Evolutionary conservation across 2,888 invertebrate species (phyloP).

Genomic region (Cremastinae sp.): DNA sequence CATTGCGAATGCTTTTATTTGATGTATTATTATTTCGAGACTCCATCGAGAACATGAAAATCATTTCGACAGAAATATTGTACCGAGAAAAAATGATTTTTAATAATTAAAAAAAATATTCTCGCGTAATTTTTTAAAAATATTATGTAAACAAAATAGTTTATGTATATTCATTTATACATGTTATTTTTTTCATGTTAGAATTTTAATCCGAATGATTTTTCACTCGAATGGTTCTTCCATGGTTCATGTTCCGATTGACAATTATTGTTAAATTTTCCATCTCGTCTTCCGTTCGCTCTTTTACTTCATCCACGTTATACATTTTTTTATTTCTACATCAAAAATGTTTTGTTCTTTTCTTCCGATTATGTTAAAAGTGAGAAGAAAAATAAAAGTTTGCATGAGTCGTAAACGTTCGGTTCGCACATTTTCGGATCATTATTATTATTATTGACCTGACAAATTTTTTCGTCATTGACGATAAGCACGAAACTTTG

Average conservation of each 20-base stretch:
- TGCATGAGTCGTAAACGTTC: slow-evolving; percentile 68
- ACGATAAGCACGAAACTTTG: slow-evolving; percentile 70
- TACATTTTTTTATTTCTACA: neutral
- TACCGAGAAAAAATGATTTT: neutral
- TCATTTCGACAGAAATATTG: slow-evolving; percentile 6
- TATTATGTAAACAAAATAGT: neutral
- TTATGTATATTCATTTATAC: too few relatives aligned
- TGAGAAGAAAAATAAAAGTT: too few relatives aligned
- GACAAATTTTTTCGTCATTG: slow-evolving; percentile 38
- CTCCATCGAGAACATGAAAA: slow-evolving; percentile 5
- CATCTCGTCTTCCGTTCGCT: slow-evolving; percentile 31
- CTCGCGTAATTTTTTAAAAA: neutral
- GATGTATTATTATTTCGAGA: slow-evolving; percentile 30
- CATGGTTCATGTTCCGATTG: slow-evolving; percentile 55
- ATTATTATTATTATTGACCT: slow-evolving; percentile 19
- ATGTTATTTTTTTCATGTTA: too few relatives aligned
- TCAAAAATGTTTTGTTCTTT: neutral
- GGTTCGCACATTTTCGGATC: slow-evolving; percentile 40
- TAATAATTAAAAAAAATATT: neutral
- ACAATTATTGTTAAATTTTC: slow-evolving; percentile 35
- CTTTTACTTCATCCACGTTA: slow-evolving; percentile 31
- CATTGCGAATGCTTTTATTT: slow-evolving; percentile 64
- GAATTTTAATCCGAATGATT: slow-evolving; percentile 26
- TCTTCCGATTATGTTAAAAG: too few relatives aligned
- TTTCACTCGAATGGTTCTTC: slow-evolving; percentile 37